Percentiles rank a stretch among this genome's conserved stretches.
Conservation (phyloP, 2,113 vertebrate genomes). For the Paracanthobrama guichenoti region DNA sequence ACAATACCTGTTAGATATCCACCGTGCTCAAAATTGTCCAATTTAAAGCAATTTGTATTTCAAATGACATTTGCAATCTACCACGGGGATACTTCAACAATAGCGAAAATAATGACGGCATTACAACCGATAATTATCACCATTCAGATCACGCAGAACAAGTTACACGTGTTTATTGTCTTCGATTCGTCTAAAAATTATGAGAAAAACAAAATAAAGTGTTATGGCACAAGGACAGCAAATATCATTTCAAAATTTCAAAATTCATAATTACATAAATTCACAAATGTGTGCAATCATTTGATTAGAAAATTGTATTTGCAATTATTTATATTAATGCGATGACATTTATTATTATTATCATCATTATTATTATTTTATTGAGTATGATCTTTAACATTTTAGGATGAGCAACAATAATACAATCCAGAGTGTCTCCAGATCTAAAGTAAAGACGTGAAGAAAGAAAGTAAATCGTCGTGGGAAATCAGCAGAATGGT, state of each 20-base stretch:
- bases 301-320: background rate
- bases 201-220: background rate
- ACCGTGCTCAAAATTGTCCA: constrained; percentile 77
- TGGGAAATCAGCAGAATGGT: background rate
- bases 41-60: constrained; percentile 80
- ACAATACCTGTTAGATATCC: constrained; percentile 77
- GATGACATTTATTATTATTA: background rate
- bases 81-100: constrained; percentile 78
- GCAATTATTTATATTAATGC: background rate
- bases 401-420: background rate
- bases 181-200: constrained; percentile 74
- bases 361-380: background rate
- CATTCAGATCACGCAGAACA: constrained; percentile 77
- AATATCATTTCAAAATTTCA: constrained; percentile 13
- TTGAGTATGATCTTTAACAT: background rate
- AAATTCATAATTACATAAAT: background rate
- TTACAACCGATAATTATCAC: constrained; percentile 83
- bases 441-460: background rate
- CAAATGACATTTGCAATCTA: constrained; percentile 78
- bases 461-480: background rate
- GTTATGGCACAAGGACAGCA: constrained; percentile 6
- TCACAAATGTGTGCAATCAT: background rate
- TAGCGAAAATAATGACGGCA: constrained; percentile 80
- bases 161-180: constrained; percentile 80
- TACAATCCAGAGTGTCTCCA: background rate